These are phyloP conservation scores for Vesta saturnalis DNA, from an alignment of 2,888 invertebrate species.

Conservation along the genomic window DNA sequence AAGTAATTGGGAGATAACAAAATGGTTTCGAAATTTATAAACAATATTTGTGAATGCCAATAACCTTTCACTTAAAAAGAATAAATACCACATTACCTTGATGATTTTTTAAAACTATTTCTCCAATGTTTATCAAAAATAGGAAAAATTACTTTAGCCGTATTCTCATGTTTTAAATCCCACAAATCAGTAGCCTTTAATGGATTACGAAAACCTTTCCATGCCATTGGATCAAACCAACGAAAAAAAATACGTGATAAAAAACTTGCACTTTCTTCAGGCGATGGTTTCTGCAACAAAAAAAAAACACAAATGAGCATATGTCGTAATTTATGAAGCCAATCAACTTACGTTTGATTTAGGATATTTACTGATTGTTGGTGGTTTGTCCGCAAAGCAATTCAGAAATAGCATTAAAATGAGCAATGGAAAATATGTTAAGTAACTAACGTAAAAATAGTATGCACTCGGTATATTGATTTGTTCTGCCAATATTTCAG, in stretches of 20 bases:
- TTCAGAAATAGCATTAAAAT: slow-evolving; percentile 78
- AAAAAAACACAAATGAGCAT: background rate
- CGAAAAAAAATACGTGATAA: slow-evolving; percentile 85
- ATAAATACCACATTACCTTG: background rate
- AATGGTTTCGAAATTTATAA: no score
- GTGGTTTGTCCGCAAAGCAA: slow-evolving; percentile 81
- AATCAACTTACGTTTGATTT: slow-evolving; percentile 69
- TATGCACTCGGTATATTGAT: slow-evolving; percentile 63
- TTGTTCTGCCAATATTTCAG: slow-evolving; percentile 63
- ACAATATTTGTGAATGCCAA: no score
- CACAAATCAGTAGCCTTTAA: slow-evolving; percentile 87
- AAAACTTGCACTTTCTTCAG: slow-evolving; percentile 86
- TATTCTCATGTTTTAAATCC: slow-evolving; percentile 87
- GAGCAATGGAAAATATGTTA: slow-evolving; percentile 81
- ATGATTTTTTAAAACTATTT: slow-evolving; percentile 59
- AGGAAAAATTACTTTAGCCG: slow-evolving; percentile 81
- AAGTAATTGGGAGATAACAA: no score
- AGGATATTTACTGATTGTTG: slow-evolving; percentile 75
- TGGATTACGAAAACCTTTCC: slow-evolving; percentile 86
- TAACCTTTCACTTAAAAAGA: no score
- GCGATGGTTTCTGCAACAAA: slow-evolving; percentile 80
- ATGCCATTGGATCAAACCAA: slow-evolving; percentile 90
- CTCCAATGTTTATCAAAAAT: slow-evolving; percentile 87
- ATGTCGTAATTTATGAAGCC: no score
- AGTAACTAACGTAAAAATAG: slow-evolving; percentile 79